These are phyloP conservation scores for Cheirogaleus major DNA, from an alignment of 2,797 vertebrate species.

Conservation along the genomic window DNA sequence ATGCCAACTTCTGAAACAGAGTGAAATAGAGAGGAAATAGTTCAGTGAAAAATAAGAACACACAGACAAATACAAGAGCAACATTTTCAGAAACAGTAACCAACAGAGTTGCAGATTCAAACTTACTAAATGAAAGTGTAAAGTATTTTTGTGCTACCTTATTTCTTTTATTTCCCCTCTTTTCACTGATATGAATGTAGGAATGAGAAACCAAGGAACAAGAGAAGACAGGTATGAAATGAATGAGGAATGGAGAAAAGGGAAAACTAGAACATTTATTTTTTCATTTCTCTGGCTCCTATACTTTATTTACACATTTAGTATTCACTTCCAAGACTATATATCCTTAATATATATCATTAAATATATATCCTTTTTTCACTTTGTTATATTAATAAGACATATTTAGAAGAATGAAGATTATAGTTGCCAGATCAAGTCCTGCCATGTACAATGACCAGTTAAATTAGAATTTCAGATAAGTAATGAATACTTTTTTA, in stretches of 20 bases:
- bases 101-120: background rate
- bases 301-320: conserved; percentile 13
- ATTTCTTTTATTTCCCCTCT: background rate
- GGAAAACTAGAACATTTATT: background rate
- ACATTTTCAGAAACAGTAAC: conserved; percentile 36
- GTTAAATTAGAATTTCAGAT: conserved; percentile 20
- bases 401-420: background rate
- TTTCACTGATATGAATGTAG: background rate
- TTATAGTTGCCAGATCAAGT: background rate
- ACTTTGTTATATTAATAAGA: conserved; percentile 11
- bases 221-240: background rate
- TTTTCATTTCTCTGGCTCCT: background rate
- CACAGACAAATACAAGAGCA: background rate
- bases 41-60: background rate
- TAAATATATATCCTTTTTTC: background rate
- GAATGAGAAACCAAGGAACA: background rate
- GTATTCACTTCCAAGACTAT: background rate
- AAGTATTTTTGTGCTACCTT: background rate
- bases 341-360: background rate
- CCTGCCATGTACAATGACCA: background rate
- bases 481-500: conserved; percentile 1
- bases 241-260: conserved; percentile 11
- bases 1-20: conserved; percentile 11
- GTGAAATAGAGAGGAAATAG: background rate
- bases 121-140: background rate